Percentiles rank a stretch among this genome's conserved stretches.
Evolutionary conservation across 1,140 invertebrate genomes (phyloP).

Genomic region (Atta colombica): DNA sequence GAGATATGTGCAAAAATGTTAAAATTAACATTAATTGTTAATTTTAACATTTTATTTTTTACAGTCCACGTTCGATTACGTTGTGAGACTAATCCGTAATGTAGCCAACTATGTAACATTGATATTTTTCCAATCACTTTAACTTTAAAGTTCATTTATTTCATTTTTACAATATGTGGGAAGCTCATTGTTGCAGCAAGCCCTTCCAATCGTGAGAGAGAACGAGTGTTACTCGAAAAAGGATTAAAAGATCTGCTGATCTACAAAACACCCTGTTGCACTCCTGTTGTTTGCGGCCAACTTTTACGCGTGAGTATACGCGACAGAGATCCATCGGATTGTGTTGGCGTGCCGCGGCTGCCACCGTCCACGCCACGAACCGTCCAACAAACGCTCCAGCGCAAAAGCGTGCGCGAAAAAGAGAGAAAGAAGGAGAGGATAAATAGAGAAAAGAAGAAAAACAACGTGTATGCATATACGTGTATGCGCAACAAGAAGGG

Average conservation of each 20-base stretch:
- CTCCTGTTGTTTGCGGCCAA: not conserved
- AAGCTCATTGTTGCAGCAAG: too few relatives aligned
- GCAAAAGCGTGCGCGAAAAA: constrained; percentile 51
- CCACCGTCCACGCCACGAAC: constrained; percentile 75
- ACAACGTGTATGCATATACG: constrained; percentile 33
- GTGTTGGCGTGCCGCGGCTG: constrained; percentile 76
- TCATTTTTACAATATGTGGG: too few relatives aligned
- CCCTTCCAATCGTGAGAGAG: not conserved
- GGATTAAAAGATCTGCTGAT: not conserved
- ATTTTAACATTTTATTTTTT: too few relatives aligned
- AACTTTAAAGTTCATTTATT: too few relatives aligned
- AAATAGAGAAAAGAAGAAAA: not conserved
- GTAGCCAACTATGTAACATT: too few relatives aligned
- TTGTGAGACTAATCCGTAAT: too few relatives aligned
- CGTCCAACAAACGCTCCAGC: constrained; percentile 65
- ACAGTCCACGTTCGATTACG: too few relatives aligned
- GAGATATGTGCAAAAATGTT: too few relatives aligned
- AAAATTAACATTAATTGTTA: too few relatives aligned
- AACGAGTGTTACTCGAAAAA: not conserved
- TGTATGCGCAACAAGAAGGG: not conserved
- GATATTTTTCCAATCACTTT: too few relatives aligned
- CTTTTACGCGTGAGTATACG: constrained; percentile 71
- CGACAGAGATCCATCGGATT: constrained; percentile 70
- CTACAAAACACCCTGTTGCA: constrained; percentile 7
- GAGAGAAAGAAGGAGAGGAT: constrained; percentile 34